Conservation (phyloP, 2,113 vertebrate species). For the Ia io region DNA sequence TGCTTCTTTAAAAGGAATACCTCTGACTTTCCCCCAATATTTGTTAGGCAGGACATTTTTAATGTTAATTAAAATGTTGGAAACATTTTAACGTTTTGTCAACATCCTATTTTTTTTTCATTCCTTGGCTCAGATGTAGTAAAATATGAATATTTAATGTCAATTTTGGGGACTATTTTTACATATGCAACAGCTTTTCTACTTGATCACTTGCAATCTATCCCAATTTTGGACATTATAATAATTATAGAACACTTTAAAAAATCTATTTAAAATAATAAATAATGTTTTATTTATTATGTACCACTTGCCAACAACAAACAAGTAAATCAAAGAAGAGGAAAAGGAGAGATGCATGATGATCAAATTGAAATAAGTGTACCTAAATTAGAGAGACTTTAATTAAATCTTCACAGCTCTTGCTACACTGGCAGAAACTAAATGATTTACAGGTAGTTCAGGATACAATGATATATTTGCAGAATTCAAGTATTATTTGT, state of each 20-base stretch:
- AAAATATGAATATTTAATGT: slow-evolving; percentile 55
- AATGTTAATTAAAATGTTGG: background rate
- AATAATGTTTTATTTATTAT: background rate
- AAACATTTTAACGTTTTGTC: background rate
- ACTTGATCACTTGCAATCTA: background rate
- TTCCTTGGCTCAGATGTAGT: background rate
- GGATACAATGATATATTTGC: background rate
- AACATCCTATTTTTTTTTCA: slow-evolving; percentile 22
- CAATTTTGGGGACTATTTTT: background rate
- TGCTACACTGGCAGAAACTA: background rate
- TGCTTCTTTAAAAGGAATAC: background rate
- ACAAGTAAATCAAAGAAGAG: background rate
- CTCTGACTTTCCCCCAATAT: background rate
- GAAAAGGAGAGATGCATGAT: background rate
- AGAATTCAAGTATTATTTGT: background rate
- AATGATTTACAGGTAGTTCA: background rate
- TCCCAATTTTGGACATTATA: slow-evolving; percentile 28
- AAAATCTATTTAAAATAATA: background rate
- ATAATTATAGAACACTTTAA: background rate
- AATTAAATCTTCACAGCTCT: slow-evolving; percentile 33
- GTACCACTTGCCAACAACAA: background rate
- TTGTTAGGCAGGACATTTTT: background rate
- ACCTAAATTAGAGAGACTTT: background rate
- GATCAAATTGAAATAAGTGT: slow-evolving; percentile 1
- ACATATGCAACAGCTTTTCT: background rate